These are phyloP conservation scores for Drosophila kambysellisi DNA, from an alignment of 2,888 invertebrate species.

Conservation along the genomic window DNA sequence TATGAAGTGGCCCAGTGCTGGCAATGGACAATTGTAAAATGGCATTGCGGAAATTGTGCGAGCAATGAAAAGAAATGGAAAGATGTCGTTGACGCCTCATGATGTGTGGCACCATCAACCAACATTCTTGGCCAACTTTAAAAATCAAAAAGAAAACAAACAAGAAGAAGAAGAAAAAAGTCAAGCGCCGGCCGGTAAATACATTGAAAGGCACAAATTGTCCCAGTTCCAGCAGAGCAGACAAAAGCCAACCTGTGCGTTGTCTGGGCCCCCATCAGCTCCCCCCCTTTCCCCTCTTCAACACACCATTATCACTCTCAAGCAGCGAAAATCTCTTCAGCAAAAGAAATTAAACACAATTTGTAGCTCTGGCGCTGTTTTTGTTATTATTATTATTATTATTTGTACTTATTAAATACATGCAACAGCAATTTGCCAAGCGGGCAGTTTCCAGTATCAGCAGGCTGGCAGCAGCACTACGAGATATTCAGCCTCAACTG, in stretches of 20 bases:
- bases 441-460: constrained; percentile 22
- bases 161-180: constrained; percentile 26
- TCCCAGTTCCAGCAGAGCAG: constrained; percentile 58
- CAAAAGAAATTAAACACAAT: constrained; percentile 71
- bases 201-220: constrained; percentile 66
- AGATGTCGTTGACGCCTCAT: constrained; percentile 39
- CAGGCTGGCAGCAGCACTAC: background rate
- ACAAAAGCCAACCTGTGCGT: constrained; percentile 57
- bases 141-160: constrained; percentile 23
- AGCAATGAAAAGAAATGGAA: constrained; percentile 64
- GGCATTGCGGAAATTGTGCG: constrained; percentile 76
- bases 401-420: constrained; percentile 59
- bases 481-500: background rate
- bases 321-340: constrained; percentile 36
- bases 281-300: background rate
- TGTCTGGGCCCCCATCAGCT: background rate
- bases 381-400: constrained; percentile 48
- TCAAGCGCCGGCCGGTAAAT: constrained; percentile 41
- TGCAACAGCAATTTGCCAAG: constrained; percentile 44
- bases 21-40: constrained; percentile 70
- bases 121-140: constrained; percentile 62
- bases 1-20: constrained; percentile 27
- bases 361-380: constrained; percentile 39
- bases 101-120: constrained; percentile 45
- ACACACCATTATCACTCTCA: constrained; percentile 15